Conservation (phyloP, 2,113 vertebrate species). For the Struthio camelus region DNA sequence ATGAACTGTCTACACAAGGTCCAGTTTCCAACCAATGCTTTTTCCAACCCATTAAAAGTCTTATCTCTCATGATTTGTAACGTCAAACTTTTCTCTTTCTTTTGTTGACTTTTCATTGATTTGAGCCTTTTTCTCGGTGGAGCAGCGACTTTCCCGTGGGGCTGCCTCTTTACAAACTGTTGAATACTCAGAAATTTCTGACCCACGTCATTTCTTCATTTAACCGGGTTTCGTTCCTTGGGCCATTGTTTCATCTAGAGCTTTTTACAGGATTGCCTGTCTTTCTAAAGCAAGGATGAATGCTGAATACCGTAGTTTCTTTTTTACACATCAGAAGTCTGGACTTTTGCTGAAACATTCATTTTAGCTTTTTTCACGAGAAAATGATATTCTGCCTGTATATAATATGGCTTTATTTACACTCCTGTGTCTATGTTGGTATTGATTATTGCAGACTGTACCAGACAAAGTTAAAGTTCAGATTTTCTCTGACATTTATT, state of each 20-base stretch:
- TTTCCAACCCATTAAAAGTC: background rate
- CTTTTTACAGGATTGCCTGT: background rate
- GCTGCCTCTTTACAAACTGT: background rate
- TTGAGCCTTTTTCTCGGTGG: background rate
- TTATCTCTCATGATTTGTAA: background rate
- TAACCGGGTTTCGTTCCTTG: background rate
- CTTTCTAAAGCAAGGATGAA: background rate
- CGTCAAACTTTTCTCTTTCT: background rate
- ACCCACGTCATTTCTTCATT: background rate
- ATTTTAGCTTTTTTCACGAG: background rate
- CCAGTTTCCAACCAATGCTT: background rate
- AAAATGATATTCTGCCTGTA: background rate
- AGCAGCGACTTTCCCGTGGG: background rate
- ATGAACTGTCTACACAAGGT: background rate
- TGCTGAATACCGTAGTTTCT: background rate
- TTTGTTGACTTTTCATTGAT: background rate
- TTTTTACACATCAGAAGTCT: background rate
- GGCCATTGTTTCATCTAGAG: background rate
- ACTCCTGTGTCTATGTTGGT: background rate
- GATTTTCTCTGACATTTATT: background rate
- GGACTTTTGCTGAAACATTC: background rate
- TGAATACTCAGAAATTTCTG: background rate
- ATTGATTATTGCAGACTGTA: background rate
- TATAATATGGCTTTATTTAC: background rate
- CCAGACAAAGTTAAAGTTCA: background rate